Percentiles rank a stretch among this genome's conserved stretches.
These are phyloP conservation scores for Mya arenaria DNA, from an alignment of 1,140 invertebrate genomes.

Conservation along the genomic window DNA sequence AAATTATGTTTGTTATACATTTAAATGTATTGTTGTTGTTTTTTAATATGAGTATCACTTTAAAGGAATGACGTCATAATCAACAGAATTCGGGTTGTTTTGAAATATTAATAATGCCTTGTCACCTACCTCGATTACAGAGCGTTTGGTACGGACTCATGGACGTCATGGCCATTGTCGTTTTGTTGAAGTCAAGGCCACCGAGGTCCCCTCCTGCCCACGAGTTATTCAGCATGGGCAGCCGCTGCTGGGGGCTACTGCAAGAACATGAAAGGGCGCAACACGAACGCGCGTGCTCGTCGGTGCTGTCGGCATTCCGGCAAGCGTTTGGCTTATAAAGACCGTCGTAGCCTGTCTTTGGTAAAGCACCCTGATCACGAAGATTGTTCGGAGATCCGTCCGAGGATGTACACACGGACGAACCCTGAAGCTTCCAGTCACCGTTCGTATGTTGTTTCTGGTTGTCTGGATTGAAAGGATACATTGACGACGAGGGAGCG, in stretches of 20 bases:
- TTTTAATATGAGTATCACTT: too few species aligned
- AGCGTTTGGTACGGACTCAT: constrained; percentile 75
- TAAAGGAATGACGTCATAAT: too few species aligned
- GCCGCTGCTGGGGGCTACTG: constrained; percentile 69
- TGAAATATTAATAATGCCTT: not conserved
- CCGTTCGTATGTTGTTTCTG: constrained; percentile 68
- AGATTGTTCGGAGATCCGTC: constrained; percentile 63
- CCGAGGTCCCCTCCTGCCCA: constrained; percentile 71
- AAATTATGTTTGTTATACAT: too few species aligned
- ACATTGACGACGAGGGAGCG: constrained; percentile 71
- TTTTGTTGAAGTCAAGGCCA: constrained; percentile 72
- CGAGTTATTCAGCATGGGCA: constrained; percentile 73
- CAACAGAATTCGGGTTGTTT: too few species aligned
- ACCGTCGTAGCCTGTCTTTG: constrained; percentile 72
- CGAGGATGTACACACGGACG: constrained; percentile 64
- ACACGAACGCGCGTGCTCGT: constrained; percentile 73
- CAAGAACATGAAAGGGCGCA: constrained; percentile 76
- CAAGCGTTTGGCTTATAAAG: constrained; percentile 71
- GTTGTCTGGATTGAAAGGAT: constrained; percentile 73
- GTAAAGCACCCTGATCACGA: constrained; percentile 59
- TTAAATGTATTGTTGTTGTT: too few species aligned
- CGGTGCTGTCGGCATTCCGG: constrained; percentile 61
- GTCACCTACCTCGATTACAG: constrained; percentile 74
- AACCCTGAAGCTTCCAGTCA: constrained; percentile 75
- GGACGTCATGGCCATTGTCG: constrained; percentile 56